These are phyloP conservation scores for Ctenopoma kingsleyae DNA, from an alignment of 2,797 vertebrate species.

Conservation along the genomic window DNA sequence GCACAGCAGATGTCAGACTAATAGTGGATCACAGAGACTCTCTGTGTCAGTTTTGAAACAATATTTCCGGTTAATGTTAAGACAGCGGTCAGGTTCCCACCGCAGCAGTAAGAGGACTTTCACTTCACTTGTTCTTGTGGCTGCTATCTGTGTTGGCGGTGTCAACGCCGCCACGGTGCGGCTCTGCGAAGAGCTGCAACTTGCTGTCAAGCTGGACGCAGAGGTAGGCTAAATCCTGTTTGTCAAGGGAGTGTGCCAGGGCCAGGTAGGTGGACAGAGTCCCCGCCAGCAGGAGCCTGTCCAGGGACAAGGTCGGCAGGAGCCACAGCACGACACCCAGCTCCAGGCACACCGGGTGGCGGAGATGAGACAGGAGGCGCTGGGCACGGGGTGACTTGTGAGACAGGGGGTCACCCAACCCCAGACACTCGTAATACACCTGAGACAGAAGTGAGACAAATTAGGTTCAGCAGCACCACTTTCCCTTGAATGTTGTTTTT, in stretches of 20 bases:
- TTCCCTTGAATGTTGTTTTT: background rate
- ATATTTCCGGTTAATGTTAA: constrained; percentile 1
- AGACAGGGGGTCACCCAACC: constrained; percentile 88
- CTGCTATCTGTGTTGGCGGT: background rate
- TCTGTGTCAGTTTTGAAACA: constrained; percentile 5
- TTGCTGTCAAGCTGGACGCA: constrained; percentile 86
- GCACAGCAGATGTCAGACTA: constrained; percentile 8
- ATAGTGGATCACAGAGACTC: background rate
- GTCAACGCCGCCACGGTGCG: constrained; percentile 35
- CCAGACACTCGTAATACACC: constrained; percentile 91
- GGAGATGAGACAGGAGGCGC: constrained; percentile 89
- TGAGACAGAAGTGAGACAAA: constrained; percentile 50
- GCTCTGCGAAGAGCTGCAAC: constrained; percentile 81
- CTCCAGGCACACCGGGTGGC: constrained; percentile 92
- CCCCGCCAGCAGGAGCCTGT: constrained; percentile 88
- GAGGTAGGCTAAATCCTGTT: constrained; percentile 89
- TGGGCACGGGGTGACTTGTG: constrained; percentile 85
- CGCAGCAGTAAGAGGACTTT: background rate
- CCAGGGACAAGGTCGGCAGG: constrained; percentile 89
- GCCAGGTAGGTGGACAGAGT: constrained; percentile 87
- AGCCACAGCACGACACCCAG: constrained; percentile 90
- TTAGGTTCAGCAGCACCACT: constrained; percentile 6
- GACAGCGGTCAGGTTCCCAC: constrained; percentile 9
- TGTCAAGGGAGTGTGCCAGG: constrained; percentile 89
- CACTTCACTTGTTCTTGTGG: constrained; percentile 69